Evolutionary conservation across 2,797 vertebrate genomes (phyloP), one percentile per base, ranked within the genome.

Genomic region (Acanthopagrus latus): DNA sequence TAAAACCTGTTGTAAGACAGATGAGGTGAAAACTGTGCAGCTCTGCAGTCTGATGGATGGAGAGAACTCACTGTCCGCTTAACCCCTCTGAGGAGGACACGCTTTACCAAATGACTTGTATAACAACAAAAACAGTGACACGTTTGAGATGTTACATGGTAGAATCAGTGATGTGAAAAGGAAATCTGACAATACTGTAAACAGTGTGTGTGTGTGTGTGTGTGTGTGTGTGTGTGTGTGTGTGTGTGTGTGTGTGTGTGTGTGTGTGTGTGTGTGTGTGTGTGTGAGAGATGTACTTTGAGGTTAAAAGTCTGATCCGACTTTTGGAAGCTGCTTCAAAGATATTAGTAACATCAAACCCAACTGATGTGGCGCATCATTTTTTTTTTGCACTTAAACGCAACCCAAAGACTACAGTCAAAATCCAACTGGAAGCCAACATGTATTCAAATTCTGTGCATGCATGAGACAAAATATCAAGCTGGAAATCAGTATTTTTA

Each of bases 1-100:
- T 46, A 5, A 69, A 76, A 64, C 57, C 70, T 44, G 71, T 4
- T 60, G 27, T 7, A 23, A 74, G 74, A 73, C 63, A 13, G 44
- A 80, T 44, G 77, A 50, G 46, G 43, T 29, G 23, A 11, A 47
- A 41, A 29, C 2, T 1, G 29, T 1, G 25, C 69, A 17, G 64
- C 18, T 33, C 54, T 3, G 1, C 1, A 2, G 20, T 25, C 71
- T 23, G 76, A 76, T 10, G 5, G 23, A 79, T n/a, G 62, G 9
- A 13, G 78, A 29, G 21, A 74, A 79, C 72, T 2, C 8, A 21
- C 0, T 18, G 47, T 17, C 13, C 16, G 2, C 3, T 41, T 48
- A n/a, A 67, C 27, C n/a, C 25, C 4, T 47, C 11, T 0, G n/a
- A 1, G 43, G 20, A 50, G 14, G 18, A 21, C 25, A 18, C 48